Evolutionary conservation across 2,888 invertebrate genomes (phyloP).

Genomic region (Nowickia ferox): DNA sequence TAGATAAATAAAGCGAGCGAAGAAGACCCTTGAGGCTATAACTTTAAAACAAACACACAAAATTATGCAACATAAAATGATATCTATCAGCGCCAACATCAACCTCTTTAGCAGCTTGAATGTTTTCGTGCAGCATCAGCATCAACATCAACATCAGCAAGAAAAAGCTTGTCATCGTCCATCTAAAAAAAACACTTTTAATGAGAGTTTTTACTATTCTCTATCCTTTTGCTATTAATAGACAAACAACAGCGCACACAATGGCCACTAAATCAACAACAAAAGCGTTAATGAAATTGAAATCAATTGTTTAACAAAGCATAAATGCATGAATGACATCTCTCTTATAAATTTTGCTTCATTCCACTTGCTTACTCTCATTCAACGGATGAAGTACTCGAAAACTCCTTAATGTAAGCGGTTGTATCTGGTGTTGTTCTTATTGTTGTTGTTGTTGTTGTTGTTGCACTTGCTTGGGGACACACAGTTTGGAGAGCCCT

Average conservation of each 20-base stretch:
- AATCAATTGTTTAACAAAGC: conserved; percentile 71
- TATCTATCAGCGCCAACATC: not conserved
- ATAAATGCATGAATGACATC: conserved; percentile 65
- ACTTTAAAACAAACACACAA: conserved; percentile 13
- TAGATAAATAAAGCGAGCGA: not conserved
- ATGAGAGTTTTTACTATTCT: conserved; percentile 37
- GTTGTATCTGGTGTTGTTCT: conserved; percentile 16
- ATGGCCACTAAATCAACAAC: conserved; percentile 71
- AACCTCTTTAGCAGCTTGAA: not conserved
- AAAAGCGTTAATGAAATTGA: conserved; percentile 72
- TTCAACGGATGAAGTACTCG: conserved; percentile 1
- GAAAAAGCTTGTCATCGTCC: conserved; percentile 47
- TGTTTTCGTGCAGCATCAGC: conserved; percentile 8
- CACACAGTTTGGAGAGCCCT: conserved; percentile 34
- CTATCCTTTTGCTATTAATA: conserved; percentile 44
- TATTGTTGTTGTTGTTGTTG: not conserved
- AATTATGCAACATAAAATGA: conserved; percentile 32
- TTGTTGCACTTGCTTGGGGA: conserved; percentile 11
- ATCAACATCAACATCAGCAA: not conserved
- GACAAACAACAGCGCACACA: conserved; percentile 54
- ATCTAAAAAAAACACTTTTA: conserved; percentile 33
- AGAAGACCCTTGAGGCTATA: conserved; percentile 31
- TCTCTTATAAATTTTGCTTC: conserved; percentile 26
- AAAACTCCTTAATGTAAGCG: conserved; percentile 38
- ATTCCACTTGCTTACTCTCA: not conserved